phyloP scores from a whole-genome alignment of 2,888 invertebrate species.

The Chelonus formosanus region DNA sequence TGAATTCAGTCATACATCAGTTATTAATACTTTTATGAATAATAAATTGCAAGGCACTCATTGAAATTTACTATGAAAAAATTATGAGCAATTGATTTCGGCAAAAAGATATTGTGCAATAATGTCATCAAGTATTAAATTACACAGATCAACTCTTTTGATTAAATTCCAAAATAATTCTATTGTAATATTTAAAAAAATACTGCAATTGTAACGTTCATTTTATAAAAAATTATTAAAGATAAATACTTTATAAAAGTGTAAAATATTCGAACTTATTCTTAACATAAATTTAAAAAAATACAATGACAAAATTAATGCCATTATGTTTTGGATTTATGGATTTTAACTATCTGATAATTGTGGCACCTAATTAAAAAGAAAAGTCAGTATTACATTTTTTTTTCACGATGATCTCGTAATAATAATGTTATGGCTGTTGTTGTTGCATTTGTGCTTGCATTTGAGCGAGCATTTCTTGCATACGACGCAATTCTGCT shows the following conservation, averaged over 20 bases:
- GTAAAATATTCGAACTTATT: no score
- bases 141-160: no score
- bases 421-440: slow-evolving; percentile 53
- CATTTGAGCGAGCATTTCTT: slow-evolving; percentile 95
- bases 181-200: slow-evolving; percentile 30
- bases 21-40: background rate
- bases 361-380: no score
- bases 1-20: background rate
- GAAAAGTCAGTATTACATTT: no score
- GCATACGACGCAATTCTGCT: slow-evolving; percentile 92
- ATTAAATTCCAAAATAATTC: no score
- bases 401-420: background rate
- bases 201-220: slow-evolving; percentile 42
- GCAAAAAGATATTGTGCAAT: background rate
- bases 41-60: slow-evolving; percentile 34
- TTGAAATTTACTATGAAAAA: slow-evolving; percentile 10
- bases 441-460: slow-evolving; percentile 91
- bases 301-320: no score
- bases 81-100: slow-evolving; percentile 2
- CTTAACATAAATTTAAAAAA: no score
- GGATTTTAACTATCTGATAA: no score
- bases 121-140: no score
- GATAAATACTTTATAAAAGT: no score
- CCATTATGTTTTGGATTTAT: no score
- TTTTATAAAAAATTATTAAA: background rate